Evolutionary conservation across 2,888 invertebrate genomes (phyloP), one percentile per base, ranked within the genome.

Genomic region (Osmoderma eremita): DNA sequence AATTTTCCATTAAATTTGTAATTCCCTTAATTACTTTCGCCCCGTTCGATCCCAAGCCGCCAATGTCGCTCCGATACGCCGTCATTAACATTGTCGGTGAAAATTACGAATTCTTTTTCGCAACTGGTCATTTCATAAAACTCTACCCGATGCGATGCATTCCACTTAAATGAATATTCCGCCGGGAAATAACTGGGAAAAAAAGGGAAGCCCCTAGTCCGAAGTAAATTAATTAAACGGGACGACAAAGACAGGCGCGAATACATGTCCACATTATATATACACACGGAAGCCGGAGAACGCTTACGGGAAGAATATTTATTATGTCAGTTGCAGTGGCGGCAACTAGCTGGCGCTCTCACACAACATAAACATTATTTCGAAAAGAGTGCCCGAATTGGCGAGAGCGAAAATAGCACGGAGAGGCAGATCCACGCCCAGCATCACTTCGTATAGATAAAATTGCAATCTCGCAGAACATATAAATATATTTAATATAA

Each of bases 401-500:
- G 48, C n/a, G 48, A 8, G 48, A 48, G 20, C 18, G 48, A 48
- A 48, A 48, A 48, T 48, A 48, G 18, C 24, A 24, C 24, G 24
- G 5, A 5, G 24, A 5, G 30, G 30, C 30, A 17, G 48, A 48
- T 17, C 53, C 24, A 22, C 22, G n/a, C 6, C 20, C 8, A 50
- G n/a, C 50, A n/a, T 8, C 30, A 36, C 39, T 17, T 12, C 39
- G 20, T 39, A 20, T 24, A 51, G 62, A 54, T 67, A 63, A 53
- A 67, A 53, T 63, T 45, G 38, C 63, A 68, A 53, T 61, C 58
- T 58, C 63, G 61, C 20, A 39, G 64, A 53, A 68, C 61, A 58
- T 68, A 68, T 68, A 68, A 68, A 68, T 65, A 68, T 68, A 61
- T 68, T 68, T 68, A 68, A 65, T 68, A 65, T 68, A 68, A 68